Conservation (phyloP, 2,113 vertebrate species). For the Corvus moneduloides region DNA sequence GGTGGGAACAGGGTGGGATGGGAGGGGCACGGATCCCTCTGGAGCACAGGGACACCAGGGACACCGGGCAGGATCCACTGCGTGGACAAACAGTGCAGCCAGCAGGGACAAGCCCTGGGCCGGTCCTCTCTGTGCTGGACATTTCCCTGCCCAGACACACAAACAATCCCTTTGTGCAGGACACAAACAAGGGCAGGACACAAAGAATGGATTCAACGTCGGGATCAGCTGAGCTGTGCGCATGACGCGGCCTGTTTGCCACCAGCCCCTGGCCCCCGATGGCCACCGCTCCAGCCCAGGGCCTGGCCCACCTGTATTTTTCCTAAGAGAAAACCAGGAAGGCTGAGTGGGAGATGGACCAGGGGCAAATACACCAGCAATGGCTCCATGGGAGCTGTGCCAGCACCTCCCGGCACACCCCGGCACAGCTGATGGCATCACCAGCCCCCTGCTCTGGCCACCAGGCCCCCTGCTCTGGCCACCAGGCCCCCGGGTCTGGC, state of each 20-base stretch:
- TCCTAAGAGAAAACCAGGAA: background rate
- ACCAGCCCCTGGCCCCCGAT: background rate
- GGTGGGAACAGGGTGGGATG: background rate
- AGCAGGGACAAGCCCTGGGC: background rate
- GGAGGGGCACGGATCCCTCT: background rate
- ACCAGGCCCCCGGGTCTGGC: background rate
- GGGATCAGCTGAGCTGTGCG: conserved; percentile 14
- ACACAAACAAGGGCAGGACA: conserved; percentile 37
- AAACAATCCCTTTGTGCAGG: conserved; percentile 48
- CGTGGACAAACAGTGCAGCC: background rate
- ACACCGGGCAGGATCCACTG: accelerated
- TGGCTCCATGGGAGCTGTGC: background rate
- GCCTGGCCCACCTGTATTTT: background rate
- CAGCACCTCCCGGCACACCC: background rate
- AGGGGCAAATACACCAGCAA: background rate
- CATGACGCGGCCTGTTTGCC: background rate
- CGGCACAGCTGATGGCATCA: background rate
- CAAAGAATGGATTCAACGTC: conserved; percentile 11
- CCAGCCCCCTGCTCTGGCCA: background rate
- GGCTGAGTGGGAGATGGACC: background rate
- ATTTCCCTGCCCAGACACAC: background rate
- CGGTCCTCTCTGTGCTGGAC: background rate
- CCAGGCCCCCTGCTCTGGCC: background rate
- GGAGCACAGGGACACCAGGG: background rate
- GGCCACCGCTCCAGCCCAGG: background rate